Conservation (phyloP, 2,113 vertebrate species). For the Regulus satrapa region DNA sequence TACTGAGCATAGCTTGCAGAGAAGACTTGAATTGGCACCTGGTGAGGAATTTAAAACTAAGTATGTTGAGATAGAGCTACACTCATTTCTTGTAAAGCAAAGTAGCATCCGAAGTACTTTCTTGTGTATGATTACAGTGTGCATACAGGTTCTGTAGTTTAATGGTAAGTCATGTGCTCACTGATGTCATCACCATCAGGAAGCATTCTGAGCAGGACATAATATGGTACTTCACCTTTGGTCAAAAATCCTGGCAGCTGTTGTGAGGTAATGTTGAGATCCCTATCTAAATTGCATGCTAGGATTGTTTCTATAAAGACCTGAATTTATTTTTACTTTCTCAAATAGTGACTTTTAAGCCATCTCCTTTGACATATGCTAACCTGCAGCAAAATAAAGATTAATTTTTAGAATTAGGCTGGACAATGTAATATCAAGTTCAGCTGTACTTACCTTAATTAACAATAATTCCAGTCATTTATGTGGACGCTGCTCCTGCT, state of each 20-base stretch:
- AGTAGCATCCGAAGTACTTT: neutral
- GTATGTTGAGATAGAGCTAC: neutral
- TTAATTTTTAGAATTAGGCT: neutral
- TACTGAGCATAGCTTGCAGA: neutral
- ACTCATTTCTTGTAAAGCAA: neutral
- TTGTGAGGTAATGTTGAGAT: conserved; percentile 22
- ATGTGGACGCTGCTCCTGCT: conserved; percentile 14
- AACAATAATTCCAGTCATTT: conserved; percentile 32
- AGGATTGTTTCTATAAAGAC: conserved; percentile 37
- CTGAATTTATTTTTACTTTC: conserved; percentile 33
- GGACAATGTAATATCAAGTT: neutral
- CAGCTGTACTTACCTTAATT: conserved; percentile 42
- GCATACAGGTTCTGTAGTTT: neutral
- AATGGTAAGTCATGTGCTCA: conserved; percentile 17
- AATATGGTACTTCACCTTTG: conserved; percentile 16
- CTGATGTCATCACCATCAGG: neutral
- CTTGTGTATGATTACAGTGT: neutral
- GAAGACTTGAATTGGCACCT: neutral
- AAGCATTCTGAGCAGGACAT: conserved; percentile 46
- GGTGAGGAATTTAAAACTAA: neutral
- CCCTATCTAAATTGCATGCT: conserved; percentile 31
- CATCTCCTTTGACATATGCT: neutral
- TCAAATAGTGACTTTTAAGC: conserved; percentile 21
- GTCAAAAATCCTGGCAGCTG: conserved; percentile 51
- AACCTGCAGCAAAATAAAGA: conserved; percentile 39